Evolutionary conservation across 2,888 invertebrate genomes (phyloP).

Genomic region (Macrophya alboannulata): DNA sequence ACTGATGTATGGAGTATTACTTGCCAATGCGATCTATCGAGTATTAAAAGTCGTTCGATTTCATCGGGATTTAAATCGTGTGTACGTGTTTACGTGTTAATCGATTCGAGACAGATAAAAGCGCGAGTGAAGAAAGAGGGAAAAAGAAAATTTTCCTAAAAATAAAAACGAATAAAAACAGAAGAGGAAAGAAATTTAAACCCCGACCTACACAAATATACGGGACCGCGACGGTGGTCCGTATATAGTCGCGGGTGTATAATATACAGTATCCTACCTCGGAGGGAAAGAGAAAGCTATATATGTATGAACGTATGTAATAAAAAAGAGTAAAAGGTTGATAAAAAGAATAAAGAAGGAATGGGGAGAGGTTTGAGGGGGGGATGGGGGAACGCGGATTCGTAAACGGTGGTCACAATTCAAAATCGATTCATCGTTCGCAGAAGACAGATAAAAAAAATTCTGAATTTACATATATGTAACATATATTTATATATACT

Average conservation of each 20-base stretch:
- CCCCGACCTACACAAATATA: slow-evolving; percentile 28
- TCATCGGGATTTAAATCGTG: slow-evolving; percentile 2
- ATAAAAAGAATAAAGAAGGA: slow-evolving; percentile 53
- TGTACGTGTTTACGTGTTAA: not conserved
- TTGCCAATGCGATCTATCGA: not conserved
- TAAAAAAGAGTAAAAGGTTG: slow-evolving; percentile 60
- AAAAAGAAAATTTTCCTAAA: not conserved
- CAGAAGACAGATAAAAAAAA: slow-evolving; percentile 48
- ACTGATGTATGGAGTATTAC: not conserved
- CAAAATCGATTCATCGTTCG: slow-evolving; percentile 73
- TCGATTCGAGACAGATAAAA: not conserved
- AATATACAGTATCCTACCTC: slow-evolving; percentile 31
- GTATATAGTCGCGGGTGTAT: slow-evolving; percentile 27
- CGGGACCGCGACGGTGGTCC: slow-evolving; percentile 7
- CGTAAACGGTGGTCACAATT: slow-evolving; percentile 67
- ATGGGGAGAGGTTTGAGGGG: slow-evolving; percentile 64
- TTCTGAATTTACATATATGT: not conserved
- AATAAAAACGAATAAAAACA: not conserved
- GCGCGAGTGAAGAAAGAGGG: not conserved
- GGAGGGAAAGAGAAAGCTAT: slow-evolving; percentile 55
- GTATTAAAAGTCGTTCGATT: not conserved
- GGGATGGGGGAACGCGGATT: slow-evolving; percentile 64
- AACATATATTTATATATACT: too few species aligned
- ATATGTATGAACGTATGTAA: not conserved
- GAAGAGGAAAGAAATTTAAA: not conserved